phyloP scores from a whole-genome alignment of 2,113 vertebrate species.

The Rousettus leschenaultii region DNA sequence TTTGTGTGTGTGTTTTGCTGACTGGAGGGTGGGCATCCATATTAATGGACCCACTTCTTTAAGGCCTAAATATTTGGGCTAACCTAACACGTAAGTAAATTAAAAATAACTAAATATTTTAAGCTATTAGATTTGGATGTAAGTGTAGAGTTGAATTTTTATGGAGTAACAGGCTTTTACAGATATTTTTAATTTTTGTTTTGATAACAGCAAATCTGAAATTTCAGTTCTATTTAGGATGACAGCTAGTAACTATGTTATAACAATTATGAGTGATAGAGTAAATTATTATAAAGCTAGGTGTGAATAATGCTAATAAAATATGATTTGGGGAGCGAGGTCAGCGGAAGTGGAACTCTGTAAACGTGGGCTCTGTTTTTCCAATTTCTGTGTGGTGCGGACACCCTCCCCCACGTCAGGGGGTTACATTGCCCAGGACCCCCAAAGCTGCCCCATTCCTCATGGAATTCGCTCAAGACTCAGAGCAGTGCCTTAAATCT shows the following conservation, averaged over 20 bases:
- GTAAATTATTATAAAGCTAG: not conserved
- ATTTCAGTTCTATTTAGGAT: not conserved
- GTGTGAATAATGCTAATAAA: not conserved
- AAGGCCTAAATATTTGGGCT: not conserved
- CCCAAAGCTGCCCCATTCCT: not conserved
- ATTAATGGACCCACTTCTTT: not conserved
- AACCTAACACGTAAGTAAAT: not conserved
- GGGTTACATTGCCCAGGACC: not conserved
- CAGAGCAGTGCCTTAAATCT: not conserved
- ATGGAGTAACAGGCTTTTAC: not conserved
- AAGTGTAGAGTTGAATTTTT: not conserved
- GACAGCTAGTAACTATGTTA: not conserved
- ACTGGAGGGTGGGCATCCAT: not conserved
- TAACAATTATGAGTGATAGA: not conserved
- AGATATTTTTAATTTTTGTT: not conserved
- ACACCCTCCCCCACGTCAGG: not conserved
- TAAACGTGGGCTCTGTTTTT: not conserved
- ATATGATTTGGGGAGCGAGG: not conserved
- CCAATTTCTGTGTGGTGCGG: not conserved
- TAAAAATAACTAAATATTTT: not conserved
- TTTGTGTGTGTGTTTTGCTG: not conserved
- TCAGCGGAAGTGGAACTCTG: not conserved
- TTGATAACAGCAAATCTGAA: not conserved
- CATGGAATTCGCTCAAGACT: not conserved
- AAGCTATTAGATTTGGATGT: not conserved